These are phyloP conservation scores for Elaphurus davidianus DNA, from an alignment of 2,113 vertebrate species.

Conservation along the genomic window DNA sequence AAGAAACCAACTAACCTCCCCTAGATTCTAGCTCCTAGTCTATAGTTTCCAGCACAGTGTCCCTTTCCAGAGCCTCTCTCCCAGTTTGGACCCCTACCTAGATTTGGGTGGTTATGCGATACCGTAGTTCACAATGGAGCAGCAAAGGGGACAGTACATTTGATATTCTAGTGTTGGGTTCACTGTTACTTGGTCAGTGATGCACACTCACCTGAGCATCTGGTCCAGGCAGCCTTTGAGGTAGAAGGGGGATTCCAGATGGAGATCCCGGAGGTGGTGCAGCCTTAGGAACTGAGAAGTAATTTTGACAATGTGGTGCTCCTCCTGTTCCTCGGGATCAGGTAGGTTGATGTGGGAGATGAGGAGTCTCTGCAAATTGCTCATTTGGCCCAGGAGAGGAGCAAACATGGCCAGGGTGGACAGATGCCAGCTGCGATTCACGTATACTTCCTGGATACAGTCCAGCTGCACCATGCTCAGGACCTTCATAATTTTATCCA, in stretches of 20 bases:
- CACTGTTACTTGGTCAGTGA: neutral
- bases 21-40: neutral
- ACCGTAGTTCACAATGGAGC: neutral
- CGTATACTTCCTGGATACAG: neutral
- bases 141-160: neutral
- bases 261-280: neutral
- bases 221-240: neutral
- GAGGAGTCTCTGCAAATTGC: neutral
- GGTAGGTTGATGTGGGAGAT: neutral
- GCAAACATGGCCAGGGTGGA: neutral
- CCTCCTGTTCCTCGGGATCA: neutral
- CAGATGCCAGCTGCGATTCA: neutral
- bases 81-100: neutral
- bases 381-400: neutral
- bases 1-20: neutral
- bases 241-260: neutral
- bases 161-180: neutral
- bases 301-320: neutral
- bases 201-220: neutral
- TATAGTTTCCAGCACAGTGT: neutral
- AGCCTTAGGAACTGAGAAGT: neutral
- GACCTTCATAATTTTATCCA: neutral
- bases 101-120: neutral
- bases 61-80: neutral
- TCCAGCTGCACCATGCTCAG: neutral